Percentiles rank a stretch among this genome's conserved stretches.
Conservation (phyloP, 2,888 invertebrate genomes). For the Argyresthia albistria region DNA sequence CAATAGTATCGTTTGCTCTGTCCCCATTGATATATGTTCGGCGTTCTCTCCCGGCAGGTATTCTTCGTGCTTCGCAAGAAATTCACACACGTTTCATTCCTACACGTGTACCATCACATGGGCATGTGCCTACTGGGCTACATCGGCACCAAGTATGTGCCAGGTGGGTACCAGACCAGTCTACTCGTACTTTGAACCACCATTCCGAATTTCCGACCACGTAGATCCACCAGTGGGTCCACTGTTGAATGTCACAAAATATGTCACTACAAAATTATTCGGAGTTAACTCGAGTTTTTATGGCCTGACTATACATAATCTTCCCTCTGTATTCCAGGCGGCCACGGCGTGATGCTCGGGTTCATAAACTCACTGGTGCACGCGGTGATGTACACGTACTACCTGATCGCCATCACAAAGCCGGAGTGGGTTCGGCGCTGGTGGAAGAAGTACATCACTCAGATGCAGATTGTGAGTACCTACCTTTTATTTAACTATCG, state of each 20-base stretch:
- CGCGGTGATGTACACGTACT: constrained; percentile 85
- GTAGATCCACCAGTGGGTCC: background rate
- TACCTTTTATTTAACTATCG: background rate
- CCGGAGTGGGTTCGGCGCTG: constrained; percentile 82
- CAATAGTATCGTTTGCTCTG: too few relatives aligned
- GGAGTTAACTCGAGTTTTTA: too few relatives aligned
- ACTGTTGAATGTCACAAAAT: background rate
- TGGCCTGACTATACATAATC: too few relatives aligned
- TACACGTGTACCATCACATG: constrained; percentile 63
- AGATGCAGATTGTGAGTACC: constrained; percentile 82
- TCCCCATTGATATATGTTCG: too few relatives aligned
- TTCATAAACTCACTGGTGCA: constrained; percentile 83
- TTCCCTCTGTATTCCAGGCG: constrained; percentile 58
- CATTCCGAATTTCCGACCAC: background rate
- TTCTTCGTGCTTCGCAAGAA: constrained; percentile 67
- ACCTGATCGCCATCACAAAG: constrained; percentile 80
- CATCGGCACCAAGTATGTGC: constrained; percentile 59
- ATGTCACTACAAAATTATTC: too few relatives aligned
- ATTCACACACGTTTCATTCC: constrained; percentile 55
- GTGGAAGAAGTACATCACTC: constrained; percentile 91
- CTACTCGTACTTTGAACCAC: background rate
- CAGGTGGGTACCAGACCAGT: constrained; percentile 29
- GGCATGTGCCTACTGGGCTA: constrained; percentile 60
- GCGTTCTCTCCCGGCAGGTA: constrained; percentile 35
- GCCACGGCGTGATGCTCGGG: constrained; percentile 79